phyloP scores from a whole-genome alignment of 2,888 invertebrate genomes.

The Drosophila limbata region DNA sequence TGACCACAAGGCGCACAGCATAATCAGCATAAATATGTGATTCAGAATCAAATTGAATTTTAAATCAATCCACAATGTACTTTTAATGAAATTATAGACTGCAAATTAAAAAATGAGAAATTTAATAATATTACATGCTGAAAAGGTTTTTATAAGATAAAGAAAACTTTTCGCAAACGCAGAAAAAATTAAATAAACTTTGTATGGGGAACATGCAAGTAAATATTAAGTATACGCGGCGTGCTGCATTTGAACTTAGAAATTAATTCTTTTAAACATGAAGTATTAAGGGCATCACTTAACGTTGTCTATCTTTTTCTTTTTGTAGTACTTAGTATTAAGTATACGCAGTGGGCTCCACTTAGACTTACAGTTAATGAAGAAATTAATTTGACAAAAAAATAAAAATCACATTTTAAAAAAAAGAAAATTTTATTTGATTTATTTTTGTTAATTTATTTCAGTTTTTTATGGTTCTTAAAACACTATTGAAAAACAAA shows the following conservation, averaged over 20 bases:
- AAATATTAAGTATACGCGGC: conserved; percentile 16
- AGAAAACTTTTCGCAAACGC: too few relatives aligned
- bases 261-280: not conserved
- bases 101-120: not conserved
- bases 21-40: conserved; percentile 4
- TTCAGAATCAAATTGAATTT: not conserved
- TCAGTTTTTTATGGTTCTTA: too few relatives aligned
- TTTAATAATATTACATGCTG: not conserved
- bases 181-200: too few relatives aligned
- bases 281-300: not conserved
- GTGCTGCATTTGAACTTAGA: not conserved
- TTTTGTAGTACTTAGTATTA: not conserved
- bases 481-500: too few relatives aligned
- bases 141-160: too few relatives aligned
- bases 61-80: not conserved
- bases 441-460: too few relatives aligned
- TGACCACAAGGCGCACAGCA: not conserved
- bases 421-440: too few relatives aligned
- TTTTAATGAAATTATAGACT: not conserved
- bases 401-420: too few relatives aligned
- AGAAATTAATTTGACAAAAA: too few relatives aligned
- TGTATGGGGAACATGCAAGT: not conserved
- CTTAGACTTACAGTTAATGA: too few relatives aligned
- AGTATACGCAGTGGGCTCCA: not conserved
- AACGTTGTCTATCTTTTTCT: not conserved